Evolutionary conservation across 2,797 vertebrate species (phyloP).

Genomic region (Hydrophis major): DNA sequence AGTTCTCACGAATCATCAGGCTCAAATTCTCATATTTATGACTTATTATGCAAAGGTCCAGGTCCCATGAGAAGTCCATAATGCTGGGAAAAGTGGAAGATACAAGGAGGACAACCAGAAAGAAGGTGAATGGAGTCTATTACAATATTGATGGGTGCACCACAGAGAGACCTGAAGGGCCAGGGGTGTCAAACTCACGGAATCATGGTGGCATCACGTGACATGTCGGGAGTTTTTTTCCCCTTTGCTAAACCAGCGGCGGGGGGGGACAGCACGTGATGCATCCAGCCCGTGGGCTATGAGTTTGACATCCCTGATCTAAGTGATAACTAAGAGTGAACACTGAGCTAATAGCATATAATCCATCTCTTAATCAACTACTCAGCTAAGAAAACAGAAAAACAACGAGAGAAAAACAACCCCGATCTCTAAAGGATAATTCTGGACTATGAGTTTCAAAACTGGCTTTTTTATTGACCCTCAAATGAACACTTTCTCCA

Average conservation of each 20-base stretch:
- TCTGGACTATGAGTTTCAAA: not conserved
- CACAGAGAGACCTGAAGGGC: not conserved
- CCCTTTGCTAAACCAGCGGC: no score
- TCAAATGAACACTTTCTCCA: not conserved
- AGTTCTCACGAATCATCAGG: not conserved
- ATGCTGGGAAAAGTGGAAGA: not conserved
- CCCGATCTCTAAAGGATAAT: not conserved
- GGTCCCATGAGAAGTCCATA: not conserved
- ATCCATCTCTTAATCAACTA: not conserved
- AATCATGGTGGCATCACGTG: no score
- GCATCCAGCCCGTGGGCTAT: no score
- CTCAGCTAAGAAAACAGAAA: not conserved
- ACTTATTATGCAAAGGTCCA: not conserved
- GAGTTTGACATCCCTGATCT: not conserved
- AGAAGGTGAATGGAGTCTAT: not conserved
- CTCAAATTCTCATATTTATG: not conserved
- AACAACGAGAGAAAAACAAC: not conserved
- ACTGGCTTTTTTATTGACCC: not conserved
- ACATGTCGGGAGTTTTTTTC: no score
- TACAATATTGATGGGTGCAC: not conserved
- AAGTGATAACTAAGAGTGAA: not conserved
- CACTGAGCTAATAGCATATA: not conserved
- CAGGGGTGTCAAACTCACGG: not conserved
- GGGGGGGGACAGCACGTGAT: no score
- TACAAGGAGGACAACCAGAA: not conserved